Percentiles rank a stretch among this genome's conserved stretches.
These are phyloP conservation scores for Cerceris ruficornis DNA, from an alignment of 2,888 invertebrate genomes.

Conservation along the genomic window DNA sequence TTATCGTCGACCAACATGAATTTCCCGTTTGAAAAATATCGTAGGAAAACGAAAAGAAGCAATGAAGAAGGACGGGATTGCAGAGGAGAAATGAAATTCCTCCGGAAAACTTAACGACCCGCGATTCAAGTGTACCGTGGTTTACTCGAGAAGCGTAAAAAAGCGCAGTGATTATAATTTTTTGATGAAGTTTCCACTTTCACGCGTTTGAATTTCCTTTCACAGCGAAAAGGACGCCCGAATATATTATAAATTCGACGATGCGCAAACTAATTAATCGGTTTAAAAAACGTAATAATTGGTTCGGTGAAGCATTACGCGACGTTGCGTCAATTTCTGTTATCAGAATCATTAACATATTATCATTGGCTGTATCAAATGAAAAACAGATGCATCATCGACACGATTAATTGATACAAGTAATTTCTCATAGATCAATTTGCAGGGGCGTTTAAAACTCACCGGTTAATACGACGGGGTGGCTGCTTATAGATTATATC, in stretches of 20 bases:
- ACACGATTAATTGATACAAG: constrained; percentile 29
- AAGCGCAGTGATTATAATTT: not conserved
- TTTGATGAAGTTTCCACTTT: no score
- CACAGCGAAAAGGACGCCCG: no score
- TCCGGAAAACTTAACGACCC: not conserved
- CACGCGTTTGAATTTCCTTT: no score
- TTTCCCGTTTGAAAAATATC: not conserved
- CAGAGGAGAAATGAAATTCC: not conserved
- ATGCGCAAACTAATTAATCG: no score
- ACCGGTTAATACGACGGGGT: constrained; percentile 21
- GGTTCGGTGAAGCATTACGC: not conserved
- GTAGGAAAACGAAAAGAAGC: not conserved
- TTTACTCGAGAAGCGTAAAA: not conserved
- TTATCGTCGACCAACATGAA: not conserved
- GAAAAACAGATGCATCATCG: constrained; percentile 1
- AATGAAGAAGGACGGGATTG: not conserved
- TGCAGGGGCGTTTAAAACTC: constrained; percentile 10
- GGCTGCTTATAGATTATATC: constrained; percentile 15
- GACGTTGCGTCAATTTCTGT: not conserved
- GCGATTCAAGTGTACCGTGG: not conserved
- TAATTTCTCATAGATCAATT: constrained; percentile 41
- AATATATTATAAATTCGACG: no score
- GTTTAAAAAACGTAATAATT: not conserved
- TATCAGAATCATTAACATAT: constrained; percentile 24
- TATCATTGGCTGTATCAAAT: not conserved